Conservation (phyloP, 1,140 invertebrate species). For the Spodoptera litura region DNA sequence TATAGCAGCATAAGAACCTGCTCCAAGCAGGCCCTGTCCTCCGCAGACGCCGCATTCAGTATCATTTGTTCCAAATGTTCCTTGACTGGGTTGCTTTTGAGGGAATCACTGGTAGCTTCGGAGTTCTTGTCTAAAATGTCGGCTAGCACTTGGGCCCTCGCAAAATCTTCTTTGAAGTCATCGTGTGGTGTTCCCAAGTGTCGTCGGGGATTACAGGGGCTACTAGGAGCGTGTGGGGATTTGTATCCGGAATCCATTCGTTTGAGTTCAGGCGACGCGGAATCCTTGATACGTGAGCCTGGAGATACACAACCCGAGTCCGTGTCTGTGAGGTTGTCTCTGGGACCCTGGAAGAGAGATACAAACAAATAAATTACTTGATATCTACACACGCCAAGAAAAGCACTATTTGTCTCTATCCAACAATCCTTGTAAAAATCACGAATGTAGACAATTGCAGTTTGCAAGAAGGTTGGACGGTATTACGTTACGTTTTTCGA, state of each 20-base stretch:
- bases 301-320: constrained; percentile 86
- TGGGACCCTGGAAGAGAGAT: constrained; percentile 71
- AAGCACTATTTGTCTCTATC: background rate
- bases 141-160: constrained; percentile 77
- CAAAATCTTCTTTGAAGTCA: constrained; percentile 81
- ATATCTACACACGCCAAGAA: background rate
- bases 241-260: constrained; percentile 86
- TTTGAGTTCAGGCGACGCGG: constrained; percentile 84
- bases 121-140: constrained; percentile 78
- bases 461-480: constrained; percentile 24
- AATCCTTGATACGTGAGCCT: constrained; percentile 84
- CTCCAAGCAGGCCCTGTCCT: constrained; percentile 86
- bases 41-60: constrained; percentile 81
- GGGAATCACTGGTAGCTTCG: constrained; percentile 77
- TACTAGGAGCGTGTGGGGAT: constrained; percentile 80
- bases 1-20: constrained; percentile 87
- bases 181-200: constrained; percentile 73
- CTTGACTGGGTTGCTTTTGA: constrained; percentile 80
- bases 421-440: constrained; percentile 19
- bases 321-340: constrained; percentile 84
- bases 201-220: constrained; percentile 76
- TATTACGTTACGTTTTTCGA: constrained; percentile 32
- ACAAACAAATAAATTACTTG: background rate
- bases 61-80: constrained; percentile 83
- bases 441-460: background rate